These are phyloP conservation scores for Stylophora pistillata DNA, from an alignment of 64 coral and sea anemone species.

Conservation along the genomic window DNA sequence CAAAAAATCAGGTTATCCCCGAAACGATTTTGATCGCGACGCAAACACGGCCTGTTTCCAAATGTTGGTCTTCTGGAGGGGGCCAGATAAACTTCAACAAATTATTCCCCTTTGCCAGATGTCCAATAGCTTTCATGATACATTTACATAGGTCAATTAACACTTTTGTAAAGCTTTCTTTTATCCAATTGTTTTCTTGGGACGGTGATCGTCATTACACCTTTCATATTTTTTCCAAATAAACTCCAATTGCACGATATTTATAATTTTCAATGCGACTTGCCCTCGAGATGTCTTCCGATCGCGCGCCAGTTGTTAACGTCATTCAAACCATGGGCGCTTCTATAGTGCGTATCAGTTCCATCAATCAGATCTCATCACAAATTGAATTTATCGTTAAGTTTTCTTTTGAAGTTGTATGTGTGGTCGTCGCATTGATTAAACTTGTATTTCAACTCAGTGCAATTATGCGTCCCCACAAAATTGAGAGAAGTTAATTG, in stretches of 20 bases:
- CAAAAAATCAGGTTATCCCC: not conserved
- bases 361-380: not conserved
- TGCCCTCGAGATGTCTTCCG: not conserved
- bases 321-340: not conserved
- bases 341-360: not conserved
- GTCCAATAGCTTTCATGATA: not conserved
- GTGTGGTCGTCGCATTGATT: not conserved
- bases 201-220: not conserved
- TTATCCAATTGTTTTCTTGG: slow-evolving; percentile 36
- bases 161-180: slow-evolving; percentile 42
- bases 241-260: not conserved
- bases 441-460: not conserved
- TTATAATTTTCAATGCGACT: not conserved
- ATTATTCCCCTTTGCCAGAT: slow-evolving; percentile 28
- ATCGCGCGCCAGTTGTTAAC: not conserved
- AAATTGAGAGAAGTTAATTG: slow-evolving; percentile 15
- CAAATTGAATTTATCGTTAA: not conserved
- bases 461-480: not conserved
- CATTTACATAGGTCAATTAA: slow-evolving; percentile 57
- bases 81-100: not conserved
- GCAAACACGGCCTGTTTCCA: not conserved
- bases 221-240: slow-evolving; percentile 10
- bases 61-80: slow-evolving; percentile 19
- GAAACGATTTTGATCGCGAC: not conserved
- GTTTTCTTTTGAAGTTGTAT: not conserved